Conservation (phyloP, 1,140 invertebrate genomes). For the Scaptodrosophila lebanonensis region DNA sequence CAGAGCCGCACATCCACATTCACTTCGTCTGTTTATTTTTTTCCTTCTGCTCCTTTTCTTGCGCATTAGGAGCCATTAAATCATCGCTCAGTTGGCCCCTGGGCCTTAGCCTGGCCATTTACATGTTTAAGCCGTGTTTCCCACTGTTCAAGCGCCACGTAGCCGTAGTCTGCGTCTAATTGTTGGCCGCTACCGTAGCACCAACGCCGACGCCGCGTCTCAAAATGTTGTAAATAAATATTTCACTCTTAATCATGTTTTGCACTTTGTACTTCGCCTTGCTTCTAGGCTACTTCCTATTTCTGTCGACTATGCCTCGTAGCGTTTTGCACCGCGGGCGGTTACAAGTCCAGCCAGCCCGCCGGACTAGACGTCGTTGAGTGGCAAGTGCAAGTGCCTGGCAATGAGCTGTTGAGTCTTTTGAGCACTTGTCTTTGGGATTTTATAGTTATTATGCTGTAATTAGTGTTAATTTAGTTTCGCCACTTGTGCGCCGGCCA, state of each 20-base stretch:
- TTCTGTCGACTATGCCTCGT: conserved; percentile 20
- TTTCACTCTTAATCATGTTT: conserved; percentile 73
- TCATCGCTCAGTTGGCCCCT: conserved; percentile 37
- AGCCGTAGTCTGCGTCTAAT: conserved; percentile 53
- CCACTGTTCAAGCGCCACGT: conserved; percentile 1
- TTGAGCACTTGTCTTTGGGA: conserved; percentile 58
- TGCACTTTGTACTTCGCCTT: conserved; percentile 52
- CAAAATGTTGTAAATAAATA: conserved; percentile 71
- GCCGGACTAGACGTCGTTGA: conserved; percentile 29
- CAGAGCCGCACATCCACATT: no score
- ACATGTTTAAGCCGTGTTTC: conserved; percentile 65
- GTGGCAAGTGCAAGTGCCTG: conserved; percentile 41
- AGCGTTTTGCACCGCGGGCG: conserved; percentile 26
- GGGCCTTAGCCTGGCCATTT: conserved; percentile 47
- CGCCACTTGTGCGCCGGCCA: conserved; percentile 21
- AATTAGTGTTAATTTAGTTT: conserved; percentile 68
- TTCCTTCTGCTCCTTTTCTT: conserved; percentile 16
- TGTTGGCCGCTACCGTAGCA: conserved; percentile 59
- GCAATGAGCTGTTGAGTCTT: conserved; percentile 61
- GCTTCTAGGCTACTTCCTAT: conserved; percentile 39
- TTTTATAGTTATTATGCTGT: conserved; percentile 69
- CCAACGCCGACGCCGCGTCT: no score
- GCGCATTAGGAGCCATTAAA: conserved; percentile 55
- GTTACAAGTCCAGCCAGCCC: conserved; percentile 13
- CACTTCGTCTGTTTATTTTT: no score